These are phyloP conservation scores for Ctenicera cuprea DNA, from an alignment of 2,888 invertebrate species.

Conservation along the genomic window DNA sequence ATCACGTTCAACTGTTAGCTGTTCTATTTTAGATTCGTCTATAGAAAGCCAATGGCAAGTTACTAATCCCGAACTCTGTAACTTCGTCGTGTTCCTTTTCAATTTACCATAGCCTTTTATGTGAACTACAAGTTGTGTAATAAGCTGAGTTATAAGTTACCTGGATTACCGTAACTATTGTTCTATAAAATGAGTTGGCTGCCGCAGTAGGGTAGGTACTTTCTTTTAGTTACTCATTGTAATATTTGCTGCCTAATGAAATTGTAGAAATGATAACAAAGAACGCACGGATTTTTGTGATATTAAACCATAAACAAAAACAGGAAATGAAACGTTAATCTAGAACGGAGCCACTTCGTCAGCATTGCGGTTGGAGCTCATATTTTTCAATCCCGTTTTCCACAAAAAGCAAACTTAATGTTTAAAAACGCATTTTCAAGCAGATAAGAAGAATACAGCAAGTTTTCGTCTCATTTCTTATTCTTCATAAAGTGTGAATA, in stretches of 20 bases:
- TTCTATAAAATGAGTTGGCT: not conserved
- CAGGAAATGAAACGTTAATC: conserved; percentile 32
- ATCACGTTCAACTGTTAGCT: not conserved
- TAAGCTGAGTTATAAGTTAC: not conserved
- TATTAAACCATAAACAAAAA: conserved; percentile 34
- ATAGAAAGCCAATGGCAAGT: not conserved
- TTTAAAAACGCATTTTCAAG: conserved; percentile 18
- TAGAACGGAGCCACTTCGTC: conserved; percentile 27
- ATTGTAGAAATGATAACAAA: conserved; percentile 16
- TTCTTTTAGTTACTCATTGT: not conserved
- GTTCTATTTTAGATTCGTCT: not conserved
- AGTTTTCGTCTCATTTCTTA: conserved; percentile 20
- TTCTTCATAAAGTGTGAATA: conserved; percentile 39
- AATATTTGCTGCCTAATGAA: conserved; percentile 4
- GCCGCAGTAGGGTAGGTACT: not conserved
- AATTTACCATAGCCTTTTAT: not conserved
- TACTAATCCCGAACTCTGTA: not conserved
- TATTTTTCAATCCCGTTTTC: conserved; percentile 20
- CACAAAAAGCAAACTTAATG: conserved; percentile 17
- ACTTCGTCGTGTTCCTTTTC: not conserved
- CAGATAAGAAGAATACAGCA: conserved; percentile 20
- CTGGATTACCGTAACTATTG: not conserved
- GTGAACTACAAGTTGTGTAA: not conserved
- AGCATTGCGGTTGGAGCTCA: not conserved
- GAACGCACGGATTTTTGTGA: conserved; percentile 11